Evolutionary conservation across 2,113 vertebrate species (phyloP), one percentile per base, ranked within the genome.

Genomic region (Garra rufa): DNA sequence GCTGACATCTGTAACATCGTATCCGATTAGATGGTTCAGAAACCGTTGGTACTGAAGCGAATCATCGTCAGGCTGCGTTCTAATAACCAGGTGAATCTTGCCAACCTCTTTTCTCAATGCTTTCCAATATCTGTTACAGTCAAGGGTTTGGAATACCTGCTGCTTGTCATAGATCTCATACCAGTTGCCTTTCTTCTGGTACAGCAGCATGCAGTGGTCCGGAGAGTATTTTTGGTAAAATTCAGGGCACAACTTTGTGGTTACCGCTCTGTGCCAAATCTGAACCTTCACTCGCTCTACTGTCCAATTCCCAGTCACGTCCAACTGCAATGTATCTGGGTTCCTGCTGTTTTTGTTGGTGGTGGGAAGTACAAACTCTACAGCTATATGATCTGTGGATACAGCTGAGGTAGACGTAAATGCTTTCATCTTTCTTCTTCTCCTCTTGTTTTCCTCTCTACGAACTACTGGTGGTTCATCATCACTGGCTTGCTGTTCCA

Each of bases 141-240:
- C 98, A 52, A 99, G 88, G 0, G 98, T 99, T 92, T 99, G 98
- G 88, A 99, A 96, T 28, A 99, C 94, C 86, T 99, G 98, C 91
- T 99, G 95, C 86, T 96, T 96, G 89, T 99, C 98, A 4, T 99
- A 99, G 90, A 99, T 99, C 94, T 99, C 98, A 70, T 97, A 99
- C 95, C 96, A 94, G 0, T 95, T 97, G 5, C 97, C 98, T 86
- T 99, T 99, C 91, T 99, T 99, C 91, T 98, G 97, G 91, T 99
- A 99, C 59, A 97, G 96, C 75, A 99, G 94, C 80, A 97, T 94
- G 92, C 97, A 99, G 19, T 97, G 95, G 87, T 99, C 97, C 0
- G 98, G 97, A 2, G 95, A 94, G 41, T 94, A 93, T 0, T 94
- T 86, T 84, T 96, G 96, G 89, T 97, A 99, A 93, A 98, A 98